Conservation (phyloP, 1,140 invertebrate genomes). For the Philaenus spumarius region DNA sequence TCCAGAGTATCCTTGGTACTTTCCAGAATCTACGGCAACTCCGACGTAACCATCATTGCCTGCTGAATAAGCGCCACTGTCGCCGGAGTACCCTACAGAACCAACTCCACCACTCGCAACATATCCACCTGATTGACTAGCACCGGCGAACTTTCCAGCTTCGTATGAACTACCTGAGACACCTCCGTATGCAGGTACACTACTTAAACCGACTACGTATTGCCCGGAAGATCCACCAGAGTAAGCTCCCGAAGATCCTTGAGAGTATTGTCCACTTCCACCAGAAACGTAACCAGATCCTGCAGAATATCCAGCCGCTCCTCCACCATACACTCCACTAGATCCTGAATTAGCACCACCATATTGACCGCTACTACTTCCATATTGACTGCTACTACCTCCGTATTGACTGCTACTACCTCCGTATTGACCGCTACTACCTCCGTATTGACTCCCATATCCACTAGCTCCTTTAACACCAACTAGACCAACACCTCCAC, state of each 20-base stretch:
- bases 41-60: not conserved
- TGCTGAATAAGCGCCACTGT: conserved; percentile 10
- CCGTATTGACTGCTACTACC: not conserved
- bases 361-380: not conserved
- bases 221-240: not conserved
- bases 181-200: not conserved
- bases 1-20: conserved; percentile 10
- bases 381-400: conserved; percentile 3
- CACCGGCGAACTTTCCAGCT: not conserved
- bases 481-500: conserved; percentile 15
- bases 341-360: conserved; percentile 3
- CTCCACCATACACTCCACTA: conserved; percentile 15
- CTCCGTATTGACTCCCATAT: not conserved
- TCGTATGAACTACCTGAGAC: not conserved
- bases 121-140: conserved; percentile 3
- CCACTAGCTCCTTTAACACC: too few species aligned
- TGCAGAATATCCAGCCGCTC: conserved; percentile 1
- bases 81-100: not conserved
- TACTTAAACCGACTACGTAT: not conserved
- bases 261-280: conserved; percentile 11
- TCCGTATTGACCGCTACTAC: not conserved
- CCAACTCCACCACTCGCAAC: not conserved
- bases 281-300: not conserved
- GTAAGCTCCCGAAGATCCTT: conserved; percentile 14
- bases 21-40: conserved; percentile 2